These are phyloP conservation scores for Cryptus armator DNA, from an alignment of 2,888 invertebrate species.

Conservation along the genomic window DNA sequence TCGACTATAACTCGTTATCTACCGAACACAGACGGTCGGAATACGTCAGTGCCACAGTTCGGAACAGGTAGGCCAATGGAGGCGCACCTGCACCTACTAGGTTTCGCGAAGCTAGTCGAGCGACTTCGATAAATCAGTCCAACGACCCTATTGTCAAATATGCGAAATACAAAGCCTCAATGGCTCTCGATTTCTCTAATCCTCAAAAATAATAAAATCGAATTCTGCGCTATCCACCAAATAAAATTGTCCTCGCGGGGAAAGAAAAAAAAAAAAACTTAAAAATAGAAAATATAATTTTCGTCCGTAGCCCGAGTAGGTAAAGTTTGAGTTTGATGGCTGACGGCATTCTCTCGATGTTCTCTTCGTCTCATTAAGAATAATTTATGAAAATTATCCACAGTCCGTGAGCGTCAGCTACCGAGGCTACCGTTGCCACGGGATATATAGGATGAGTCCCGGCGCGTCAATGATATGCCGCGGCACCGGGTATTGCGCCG, in stretches of 20 bases:
- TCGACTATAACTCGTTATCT: slow-evolving; percentile 1
- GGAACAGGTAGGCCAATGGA: slow-evolving; percentile 16
- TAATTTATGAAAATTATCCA: slow-evolving; percentile 61
- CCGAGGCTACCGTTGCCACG: slow-evolving; percentile 24
- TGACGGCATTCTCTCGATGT: not conserved
- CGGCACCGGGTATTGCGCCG: slow-evolving; percentile 38
- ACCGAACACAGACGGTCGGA: not conserved
- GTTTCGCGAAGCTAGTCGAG: slow-evolving; percentile 57
- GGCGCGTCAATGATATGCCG: slow-evolving; percentile 56
- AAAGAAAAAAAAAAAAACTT: not conserved
- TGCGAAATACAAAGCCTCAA: not conserved
- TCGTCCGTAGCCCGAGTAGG: not conserved
- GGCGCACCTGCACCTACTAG: slow-evolving; percentile 53
- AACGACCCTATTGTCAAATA: slow-evolving; percentile 60
- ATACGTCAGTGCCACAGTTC: slow-evolving; percentile 2
- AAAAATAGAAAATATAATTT: not conserved
- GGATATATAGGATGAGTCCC: slow-evolving; percentile 39
- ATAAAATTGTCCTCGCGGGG: not conserved
- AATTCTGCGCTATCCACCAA: not conserved
- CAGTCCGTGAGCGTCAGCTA: slow-evolving; percentile 11
- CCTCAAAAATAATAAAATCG: not conserved
- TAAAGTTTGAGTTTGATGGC: not conserved
- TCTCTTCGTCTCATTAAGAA: slow-evolving; percentile 44
- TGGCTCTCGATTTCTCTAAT: not conserved
- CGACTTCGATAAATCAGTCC: slow-evolving; percentile 56